Conservation (phyloP, 2,888 invertebrate species). For the Limnephilus auricula region DNA sequence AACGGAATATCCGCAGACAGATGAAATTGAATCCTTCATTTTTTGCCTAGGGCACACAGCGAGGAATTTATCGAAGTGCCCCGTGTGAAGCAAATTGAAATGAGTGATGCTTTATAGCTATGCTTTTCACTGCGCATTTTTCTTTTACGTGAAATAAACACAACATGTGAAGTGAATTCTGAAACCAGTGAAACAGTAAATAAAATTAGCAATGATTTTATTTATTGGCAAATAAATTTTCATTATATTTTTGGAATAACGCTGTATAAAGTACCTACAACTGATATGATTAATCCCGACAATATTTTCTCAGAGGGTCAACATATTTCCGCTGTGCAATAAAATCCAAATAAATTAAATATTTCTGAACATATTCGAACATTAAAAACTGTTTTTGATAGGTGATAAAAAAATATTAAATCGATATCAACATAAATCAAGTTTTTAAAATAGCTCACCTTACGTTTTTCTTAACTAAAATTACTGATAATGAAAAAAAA, state of each 20-base stretch:
- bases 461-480: no score
- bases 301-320: no score
- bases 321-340: no score
- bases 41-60: slow-evolving; percentile 23
- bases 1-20: slow-evolving; percentile 38
- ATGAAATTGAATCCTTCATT: slow-evolving; percentile 50
- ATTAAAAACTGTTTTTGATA: no score
- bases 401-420: no score
- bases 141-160: not conserved
- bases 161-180: not conserved
- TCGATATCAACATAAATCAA: no score
- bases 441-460: no score
- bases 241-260: not conserved
- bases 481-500: no score
- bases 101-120: not conserved
- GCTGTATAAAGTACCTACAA: not conserved
- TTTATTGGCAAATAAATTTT: not conserved
- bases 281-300: not conserved
- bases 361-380: no score
- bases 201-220: not conserved
- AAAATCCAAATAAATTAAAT: no score
- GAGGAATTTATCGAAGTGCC: slow-evolving; percentile 17
- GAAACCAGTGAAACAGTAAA: not conserved
- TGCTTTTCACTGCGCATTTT: not conserved
- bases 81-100: slow-evolving; percentile 5